phyloP scores from a whole-genome alignment of 2,797 vertebrate genomes.

The Sebastes trivittatus region DNA sequence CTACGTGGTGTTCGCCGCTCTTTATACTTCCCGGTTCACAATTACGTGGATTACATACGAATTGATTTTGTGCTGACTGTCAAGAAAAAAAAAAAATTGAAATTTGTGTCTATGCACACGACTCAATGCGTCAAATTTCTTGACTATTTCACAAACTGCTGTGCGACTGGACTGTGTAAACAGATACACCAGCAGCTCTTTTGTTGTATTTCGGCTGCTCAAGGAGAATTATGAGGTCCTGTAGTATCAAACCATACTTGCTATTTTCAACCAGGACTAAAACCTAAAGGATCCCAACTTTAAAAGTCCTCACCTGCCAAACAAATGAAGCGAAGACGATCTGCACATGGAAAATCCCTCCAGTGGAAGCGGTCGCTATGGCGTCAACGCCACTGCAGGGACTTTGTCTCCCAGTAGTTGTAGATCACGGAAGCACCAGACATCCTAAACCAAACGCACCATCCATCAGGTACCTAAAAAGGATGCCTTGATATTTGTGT shows the following conservation, averaged over 20 bases:
- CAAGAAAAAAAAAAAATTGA: accelerated
- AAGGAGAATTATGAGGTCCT: background rate
- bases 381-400: slow-evolving; percentile 1
- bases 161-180: no score
- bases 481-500: background rate
- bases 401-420: background rate
- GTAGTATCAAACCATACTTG: background rate
- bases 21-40: no score
- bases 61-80: no score
- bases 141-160: no score
- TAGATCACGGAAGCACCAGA: background rate
- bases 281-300: no score
- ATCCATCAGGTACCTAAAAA: background rate
- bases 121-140: no score
- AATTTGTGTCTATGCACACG: no score
- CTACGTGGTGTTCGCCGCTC: no score
- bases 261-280: background rate
- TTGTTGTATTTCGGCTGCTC: no score
- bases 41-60: no score
- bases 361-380: background rate
- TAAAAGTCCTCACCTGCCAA: background rate
- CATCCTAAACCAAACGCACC: slow-evolving; percentile 8
- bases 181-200: no score
- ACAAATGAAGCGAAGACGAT: slow-evolving; percentile 10
- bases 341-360: background rate